Base-by-base conservation (phyloP, 2,113 vertebrate genomes). In the Tetrao urogallus region DNA sequence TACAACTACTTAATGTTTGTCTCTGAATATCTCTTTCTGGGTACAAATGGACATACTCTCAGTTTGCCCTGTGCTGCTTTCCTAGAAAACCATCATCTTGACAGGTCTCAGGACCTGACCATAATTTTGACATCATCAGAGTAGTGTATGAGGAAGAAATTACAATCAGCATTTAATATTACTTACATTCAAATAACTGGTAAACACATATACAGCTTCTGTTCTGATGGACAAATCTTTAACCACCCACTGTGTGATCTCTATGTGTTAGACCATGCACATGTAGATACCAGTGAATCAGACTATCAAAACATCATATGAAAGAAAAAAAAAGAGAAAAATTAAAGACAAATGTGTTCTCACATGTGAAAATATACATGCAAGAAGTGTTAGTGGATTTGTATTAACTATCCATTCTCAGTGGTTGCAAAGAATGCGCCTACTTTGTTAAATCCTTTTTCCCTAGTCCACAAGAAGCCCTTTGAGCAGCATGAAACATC, bases 301-400 rank as follows among this genome's bases (percentile, higher is more conserved):
- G 20, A 52, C 12, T 54, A 54, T 28, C 38, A 21, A 71, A 50
- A 10, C 10, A 42, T 19, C 5, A 5, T 25, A 19, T 18, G n/a
- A 84, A 52, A 64, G 21, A 4, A 19, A 36, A 8, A 56, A 42
- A 36, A 8, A 56, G 40, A 15, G 12, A 52, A 32, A 63, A 30
- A 11, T 28, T 13, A 54, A 52, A 57, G 57, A 54, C 0, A 0
- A 20, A 54, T 3, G 2, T 47, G 5, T 74, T 50, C 48, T 45
- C 5, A 10, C 34, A 78, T 21, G 25, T 34, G 14, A 38, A 67
- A 79, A 76, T 18, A 72, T 25, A 19, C 8, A 6, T 28, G 19
- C 10, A 71, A 38, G n/a, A 70, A 27, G 20, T 52, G 19, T 24
- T 64, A 43, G 34, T 42, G 27, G n/a, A n/a, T 24, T 17, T 4